Conservation (phyloP, 2,797 vertebrate genomes). For the Notolepis coatsorum region DNA sequence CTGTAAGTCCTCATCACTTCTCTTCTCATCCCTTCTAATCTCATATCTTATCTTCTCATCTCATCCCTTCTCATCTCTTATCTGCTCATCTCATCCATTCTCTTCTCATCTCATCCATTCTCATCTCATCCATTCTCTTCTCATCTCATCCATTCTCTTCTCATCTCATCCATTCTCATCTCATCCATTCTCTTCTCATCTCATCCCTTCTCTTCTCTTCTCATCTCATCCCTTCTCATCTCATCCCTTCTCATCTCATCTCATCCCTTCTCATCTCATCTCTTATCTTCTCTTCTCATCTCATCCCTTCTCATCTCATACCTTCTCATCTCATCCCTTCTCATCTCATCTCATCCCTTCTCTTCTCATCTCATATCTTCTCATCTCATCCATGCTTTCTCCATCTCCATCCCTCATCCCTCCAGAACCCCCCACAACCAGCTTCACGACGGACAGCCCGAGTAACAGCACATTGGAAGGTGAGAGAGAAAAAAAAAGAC, state of each 20-base stretch:
- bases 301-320: too few species aligned
- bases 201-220: conserved; percentile 59
- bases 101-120: too few species aligned
- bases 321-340: neutral
- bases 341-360: neutral
- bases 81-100: conserved; percentile 71
- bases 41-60: too few species aligned
- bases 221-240: too few species aligned
- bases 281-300: neutral
- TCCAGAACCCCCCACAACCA: conserved; percentile 70
- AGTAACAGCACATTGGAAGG: conserved; percentile 80
- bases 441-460: conserved; percentile 68
- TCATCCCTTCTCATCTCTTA: too few species aligned
- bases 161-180: too few species aligned
- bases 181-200: too few species aligned
- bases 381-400: too few species aligned
- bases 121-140: conserved; percentile 69
- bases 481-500: conserved; percentile 68
- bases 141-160: conserved; percentile 61
- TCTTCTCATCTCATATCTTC: too few species aligned
- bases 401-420: conserved; percentile 71
- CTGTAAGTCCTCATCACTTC: neutral
- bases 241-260: neutral
- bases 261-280: neutral
- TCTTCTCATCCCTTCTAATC: neutral